phyloP scores from a whole-genome alignment of 2,888 invertebrate species.

The Lacanobia oleracea region DNA sequence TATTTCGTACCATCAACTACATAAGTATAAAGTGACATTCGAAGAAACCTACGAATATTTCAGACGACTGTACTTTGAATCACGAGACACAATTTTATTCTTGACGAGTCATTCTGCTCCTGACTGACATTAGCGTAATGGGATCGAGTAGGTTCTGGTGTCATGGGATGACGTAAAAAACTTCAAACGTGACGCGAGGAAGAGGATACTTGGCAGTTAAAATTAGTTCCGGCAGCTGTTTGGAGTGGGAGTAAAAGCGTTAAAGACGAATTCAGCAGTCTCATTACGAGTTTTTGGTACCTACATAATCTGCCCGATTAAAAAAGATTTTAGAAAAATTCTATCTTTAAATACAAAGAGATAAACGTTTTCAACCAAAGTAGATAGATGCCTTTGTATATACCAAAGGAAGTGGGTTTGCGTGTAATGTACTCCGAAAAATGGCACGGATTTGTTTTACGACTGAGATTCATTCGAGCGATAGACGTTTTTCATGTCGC shows the following conservation, averaged over 20 bases:
- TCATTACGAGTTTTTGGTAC: slow-evolving; percentile 5
- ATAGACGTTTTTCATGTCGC: slow-evolving; percentile 69
- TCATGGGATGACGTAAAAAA: slow-evolving; percentile 57
- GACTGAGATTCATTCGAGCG: slow-evolving; percentile 67
- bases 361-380: slow-evolving; percentile 57
- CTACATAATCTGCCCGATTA: background rate
- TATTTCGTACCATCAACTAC: background rate
- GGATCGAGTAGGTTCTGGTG: slow-evolving; percentile 61
- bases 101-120: slow-evolving; percentile 71
- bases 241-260: background rate
- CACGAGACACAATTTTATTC: slow-evolving; percentile 62
- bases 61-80: slow-evolving; percentile 47
- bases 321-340: slow-evolving; percentile 2
- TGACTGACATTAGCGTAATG: slow-evolving; percentile 76
- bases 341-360: slow-evolving; percentile 24
- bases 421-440: slow-evolving; percentile 67
- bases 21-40: background rate
- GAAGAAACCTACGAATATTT: slow-evolving; percentile 10
- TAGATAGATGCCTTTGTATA: slow-evolving; percentile 48
- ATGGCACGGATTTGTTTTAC: slow-evolving; percentile 68
- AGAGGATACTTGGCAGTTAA: slow-evolving; percentile 20
- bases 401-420: slow-evolving; percentile 63
- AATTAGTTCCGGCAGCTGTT: slow-evolving; percentile 5
- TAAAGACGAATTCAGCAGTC: background rate
- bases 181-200: slow-evolving; percentile 15